Conservation (phyloP, 1,140 invertebrate genomes). For the Agrypnia vestita region DNA sequence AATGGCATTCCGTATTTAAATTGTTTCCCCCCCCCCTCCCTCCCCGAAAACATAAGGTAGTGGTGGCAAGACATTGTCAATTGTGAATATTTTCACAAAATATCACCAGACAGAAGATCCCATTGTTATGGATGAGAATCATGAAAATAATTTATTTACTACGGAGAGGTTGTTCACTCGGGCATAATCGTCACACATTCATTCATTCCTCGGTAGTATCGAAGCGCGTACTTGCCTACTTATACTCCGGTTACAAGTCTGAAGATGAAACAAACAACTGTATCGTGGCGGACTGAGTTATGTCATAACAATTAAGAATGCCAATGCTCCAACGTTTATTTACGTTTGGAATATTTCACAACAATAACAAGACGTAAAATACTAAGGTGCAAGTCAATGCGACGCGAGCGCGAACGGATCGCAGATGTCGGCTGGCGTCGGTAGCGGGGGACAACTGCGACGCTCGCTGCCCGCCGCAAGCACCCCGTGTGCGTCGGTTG, state of each 20-base stretch:
- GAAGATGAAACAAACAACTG: slow-evolving; percentile 6
- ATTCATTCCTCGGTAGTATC: slow-evolving; percentile 14
- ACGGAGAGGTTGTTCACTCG: slow-evolving; percentile 23
- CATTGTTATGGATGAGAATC: slow-evolving; percentile 24
- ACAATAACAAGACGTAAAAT: slow-evolving; percentile 9
- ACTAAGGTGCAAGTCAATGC: background rate
- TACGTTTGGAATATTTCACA: background rate
- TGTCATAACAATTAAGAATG: slow-evolving; percentile 38
- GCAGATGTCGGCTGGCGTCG: no score
- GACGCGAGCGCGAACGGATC: background rate
- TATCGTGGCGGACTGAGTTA: slow-evolving; percentile 1
- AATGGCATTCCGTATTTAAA: no score
- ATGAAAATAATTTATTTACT: slow-evolving; percentile 31
- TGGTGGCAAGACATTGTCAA: no score
- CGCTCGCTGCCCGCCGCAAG: background rate
- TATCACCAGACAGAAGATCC: background rate
- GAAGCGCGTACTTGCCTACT: no score
- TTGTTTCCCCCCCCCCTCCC: no score
- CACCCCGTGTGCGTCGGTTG: no score
- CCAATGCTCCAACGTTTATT: slow-evolving; percentile 21
- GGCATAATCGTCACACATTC: slow-evolving; percentile 24
- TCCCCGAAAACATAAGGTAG: no score
- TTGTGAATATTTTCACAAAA: no score
- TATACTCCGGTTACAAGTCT: slow-evolving; percentile 8
- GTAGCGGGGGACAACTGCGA: no score